Evolutionary conservation across 2,113 vertebrate genomes (phyloP).

Genomic region (Thinocorus orbignyianus): DNA sequence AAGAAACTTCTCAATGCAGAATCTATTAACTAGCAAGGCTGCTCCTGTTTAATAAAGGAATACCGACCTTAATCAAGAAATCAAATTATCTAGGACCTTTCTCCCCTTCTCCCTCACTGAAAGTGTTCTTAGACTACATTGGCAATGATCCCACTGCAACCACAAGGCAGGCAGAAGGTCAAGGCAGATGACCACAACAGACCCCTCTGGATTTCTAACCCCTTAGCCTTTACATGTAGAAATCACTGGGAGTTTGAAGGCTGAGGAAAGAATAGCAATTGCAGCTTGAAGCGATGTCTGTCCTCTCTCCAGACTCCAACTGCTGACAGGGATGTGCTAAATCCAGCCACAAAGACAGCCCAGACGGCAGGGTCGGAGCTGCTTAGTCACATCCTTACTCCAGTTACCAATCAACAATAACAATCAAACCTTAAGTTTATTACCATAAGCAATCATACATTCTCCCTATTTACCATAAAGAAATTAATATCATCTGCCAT

Average conservation of each 20-base stretch:
- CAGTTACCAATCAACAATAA: background rate
- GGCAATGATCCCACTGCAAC: background rate
- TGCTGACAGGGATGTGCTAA: background rate
- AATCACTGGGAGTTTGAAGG: background rate
- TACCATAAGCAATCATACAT: background rate
- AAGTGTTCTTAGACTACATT: background rate
- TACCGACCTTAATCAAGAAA: background rate
- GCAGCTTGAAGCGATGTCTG: background rate
- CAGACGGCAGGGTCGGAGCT: background rate
- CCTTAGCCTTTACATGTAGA: background rate
- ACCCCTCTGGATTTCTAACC: background rate
- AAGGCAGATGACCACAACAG: background rate
- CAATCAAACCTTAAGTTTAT: background rate
- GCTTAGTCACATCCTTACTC: background rate
- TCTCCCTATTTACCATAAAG: background rate
- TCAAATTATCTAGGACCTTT: background rate
- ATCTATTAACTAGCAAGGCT: background rate
- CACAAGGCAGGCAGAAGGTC: background rate
- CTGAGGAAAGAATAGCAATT: background rate
- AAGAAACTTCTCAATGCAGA: background rate
- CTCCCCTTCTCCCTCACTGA: background rate
- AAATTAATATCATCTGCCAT: background rate
- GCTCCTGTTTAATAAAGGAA: background rate
- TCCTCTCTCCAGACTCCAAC: background rate
- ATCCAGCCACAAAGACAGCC: background rate